A percentile compares a stretch with the other conserved stretches of the same genome.
These are phyloP conservation scores for Chromis chromis DNA, from an alignment of 2,797 vertebrate species.

Conservation along the genomic window DNA sequence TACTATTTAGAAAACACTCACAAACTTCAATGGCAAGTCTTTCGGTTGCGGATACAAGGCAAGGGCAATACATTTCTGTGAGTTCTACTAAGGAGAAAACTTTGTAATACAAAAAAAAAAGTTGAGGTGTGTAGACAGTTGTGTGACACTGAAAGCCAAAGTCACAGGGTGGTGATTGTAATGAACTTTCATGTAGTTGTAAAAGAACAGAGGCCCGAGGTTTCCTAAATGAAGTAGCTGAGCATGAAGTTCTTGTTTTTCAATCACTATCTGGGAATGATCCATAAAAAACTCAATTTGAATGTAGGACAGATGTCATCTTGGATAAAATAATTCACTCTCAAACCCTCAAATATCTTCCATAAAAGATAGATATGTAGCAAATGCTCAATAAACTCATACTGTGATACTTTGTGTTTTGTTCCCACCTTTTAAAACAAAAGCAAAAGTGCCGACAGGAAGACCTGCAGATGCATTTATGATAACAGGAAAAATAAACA, in stretches of 20 bases:
- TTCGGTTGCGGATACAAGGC: conserved; percentile 78
- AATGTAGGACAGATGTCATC: conserved; percentile 14
- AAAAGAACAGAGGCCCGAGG: not conserved
- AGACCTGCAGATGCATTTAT: conserved; percentile 29
- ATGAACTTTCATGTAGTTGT: conserved; percentile 8
- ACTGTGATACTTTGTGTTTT: conserved; percentile 15
- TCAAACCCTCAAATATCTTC: conserved; percentile 27
- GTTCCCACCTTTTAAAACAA: conserved; percentile 26
- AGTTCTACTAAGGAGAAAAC: conserved; percentile 60
- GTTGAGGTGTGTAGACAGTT: conserved; percentile 16
- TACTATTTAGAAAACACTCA: conserved; percentile 71
- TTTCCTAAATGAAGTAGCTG: not conserved
- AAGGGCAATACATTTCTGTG: conserved; percentile 66
- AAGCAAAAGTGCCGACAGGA: conserved; percentile 12
- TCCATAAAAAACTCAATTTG: conserved; percentile 10
- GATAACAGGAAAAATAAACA: conserved; percentile 21
- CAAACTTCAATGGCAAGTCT: conserved; percentile 71
- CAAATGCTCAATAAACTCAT: conserved; percentile 12
- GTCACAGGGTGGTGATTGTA: conserved; percentile 15
- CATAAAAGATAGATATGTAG: conserved; percentile 21
- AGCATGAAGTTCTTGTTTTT: not conserved
- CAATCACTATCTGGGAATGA: conserved; percentile 9
- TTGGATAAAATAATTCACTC: conserved; percentile 27
- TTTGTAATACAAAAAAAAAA: conserved; percentile 65
- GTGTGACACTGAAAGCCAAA: conserved; percentile 34